These are phyloP conservation scores for Valencia hispanica DNA, from an alignment of 2,797 vertebrate genomes.

Conservation along the genomic window DNA sequence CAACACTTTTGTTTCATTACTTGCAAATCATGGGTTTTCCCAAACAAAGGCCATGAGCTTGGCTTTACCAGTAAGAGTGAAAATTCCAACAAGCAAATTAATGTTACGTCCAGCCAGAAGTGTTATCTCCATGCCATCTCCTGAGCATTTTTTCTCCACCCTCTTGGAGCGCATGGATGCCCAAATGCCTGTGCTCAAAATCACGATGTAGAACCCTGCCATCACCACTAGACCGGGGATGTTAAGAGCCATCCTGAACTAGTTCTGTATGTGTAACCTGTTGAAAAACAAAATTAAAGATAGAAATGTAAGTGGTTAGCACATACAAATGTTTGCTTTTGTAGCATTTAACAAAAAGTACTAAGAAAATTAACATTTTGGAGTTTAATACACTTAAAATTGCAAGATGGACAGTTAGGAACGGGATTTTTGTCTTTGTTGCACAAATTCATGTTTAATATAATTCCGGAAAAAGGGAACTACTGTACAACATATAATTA, in stretches of 20 bases:
- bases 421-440: conserved; percentile 13
- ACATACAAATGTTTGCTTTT: conserved; percentile 8
- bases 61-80: conserved; percentile 86
- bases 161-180: conserved; percentile 83
- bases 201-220: conserved; percentile 78
- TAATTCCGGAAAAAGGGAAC: conserved; percentile 28
- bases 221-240: conserved; percentile 80
- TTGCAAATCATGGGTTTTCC: neutral
- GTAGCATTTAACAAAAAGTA: neutral
- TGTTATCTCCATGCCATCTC: conserved; percentile 81
- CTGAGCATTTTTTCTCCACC: conserved; percentile 72
- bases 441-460: conserved; percentile 17
- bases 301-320: neutral
- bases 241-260: conserved; percentile 79
- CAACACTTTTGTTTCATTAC: neutral
- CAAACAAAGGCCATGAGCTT: no score
- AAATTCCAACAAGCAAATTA: conserved; percentile 81
- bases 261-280: conserved; percentile 30
- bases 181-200: conserved; percentile 84
- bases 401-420: conserved; percentile 14
- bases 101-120: conserved; percentile 84
- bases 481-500: conserved; percentile 34
- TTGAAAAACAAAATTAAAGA: conserved; percentile 25
- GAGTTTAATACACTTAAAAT: conserved; percentile 8
- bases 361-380: conserved; percentile 1